Evolutionary conservation across 2,888 invertebrate species (phyloP), one percentile per base, ranked within the genome.

Genomic region (Phaedon cochleariae): DNA sequence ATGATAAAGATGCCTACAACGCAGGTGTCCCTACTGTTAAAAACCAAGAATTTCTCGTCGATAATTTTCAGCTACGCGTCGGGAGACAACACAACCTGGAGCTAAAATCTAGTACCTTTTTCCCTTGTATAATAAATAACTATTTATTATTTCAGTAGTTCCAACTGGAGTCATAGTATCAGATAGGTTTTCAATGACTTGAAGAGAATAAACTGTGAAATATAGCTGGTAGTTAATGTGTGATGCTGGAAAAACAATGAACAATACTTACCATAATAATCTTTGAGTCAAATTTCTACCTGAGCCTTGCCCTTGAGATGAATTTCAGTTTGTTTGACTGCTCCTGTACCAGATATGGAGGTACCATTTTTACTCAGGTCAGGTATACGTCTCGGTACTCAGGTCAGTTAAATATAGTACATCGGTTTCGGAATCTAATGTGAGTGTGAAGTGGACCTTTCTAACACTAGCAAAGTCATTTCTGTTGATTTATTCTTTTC

Each of bases 291-390:
- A 6, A 70, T 18, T 2, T 66, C 64, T 46, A 71, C 66, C 49
- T 53, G 34, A 31, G 66, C 68, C 7, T 59, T 53, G 57, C 63
- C 49, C 20, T 57, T 69, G 17, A 71, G 59, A 9, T 41, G 20
- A 17, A 52, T 37, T 20, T 29, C 88, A 10, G 89, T 89, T 12
- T 88, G 89, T 79, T 87, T 90, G 59, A 94, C 94, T 72, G 95
- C 87, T 79, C 86, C 86, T 67, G 85, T 84, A 10, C 89, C 89
- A 84, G 96, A 95, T 0, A 96, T 82, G 84, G 88, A 96, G 0
- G 95, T 96, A 0, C 96, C 96, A 85, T 96, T 96, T 73, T 90
- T 89, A 53, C 95, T 95, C 0, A 86, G 79, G n/a, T n/a, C n/a
- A n/a, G n/a, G n/a, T n/a, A n/a, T n/a, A n/a, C n/a, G n/a, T n/a